phyloP scores from a whole-genome alignment of 2,797 vertebrate genomes.

The Gymnopithys bicolor region DNA sequence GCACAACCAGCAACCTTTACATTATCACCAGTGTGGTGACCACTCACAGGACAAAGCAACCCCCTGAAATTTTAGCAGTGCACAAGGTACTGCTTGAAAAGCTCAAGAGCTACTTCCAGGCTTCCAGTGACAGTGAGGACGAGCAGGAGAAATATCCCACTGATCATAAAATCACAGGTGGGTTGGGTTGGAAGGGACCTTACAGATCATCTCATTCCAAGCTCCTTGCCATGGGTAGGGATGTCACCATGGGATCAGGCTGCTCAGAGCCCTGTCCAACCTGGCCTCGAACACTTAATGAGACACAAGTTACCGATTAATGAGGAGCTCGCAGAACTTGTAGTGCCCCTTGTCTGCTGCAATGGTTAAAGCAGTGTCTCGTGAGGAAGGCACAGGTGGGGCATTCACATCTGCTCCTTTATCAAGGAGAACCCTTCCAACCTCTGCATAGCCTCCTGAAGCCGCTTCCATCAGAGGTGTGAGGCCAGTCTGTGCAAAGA shows the following conservation, averaged over 20 bases:
- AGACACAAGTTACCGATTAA: conserved; percentile 84
- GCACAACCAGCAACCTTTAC: not conserved
- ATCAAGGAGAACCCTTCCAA: conserved; percentile 96
- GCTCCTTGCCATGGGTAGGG: not conserved
- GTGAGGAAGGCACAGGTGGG: conserved; percentile 96
- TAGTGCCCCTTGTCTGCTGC: conserved; percentile 99
- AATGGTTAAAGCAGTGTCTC: conserved; percentile 98
- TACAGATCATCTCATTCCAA: not conserved
- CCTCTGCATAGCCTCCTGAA: conserved; percentile 97
- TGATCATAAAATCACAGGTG: not conserved
- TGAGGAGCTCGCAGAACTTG: conserved; percentile 99
- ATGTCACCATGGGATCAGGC: not conserved
- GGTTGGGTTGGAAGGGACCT: not conserved
- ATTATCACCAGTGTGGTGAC: not conserved
- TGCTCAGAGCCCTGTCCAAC: not conserved
- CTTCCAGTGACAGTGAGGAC: not conserved
- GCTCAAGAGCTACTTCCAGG: not conserved
- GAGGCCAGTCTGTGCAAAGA: conserved; percentile 89
- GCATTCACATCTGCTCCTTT: conserved; percentile 99
- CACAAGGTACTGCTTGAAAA: not conserved
- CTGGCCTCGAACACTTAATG: not conserved
- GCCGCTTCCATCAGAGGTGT: conserved; percentile 99
- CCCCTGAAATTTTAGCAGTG: not conserved
- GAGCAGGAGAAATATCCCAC: not conserved
- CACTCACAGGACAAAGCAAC: not conserved